A percentile compares a stretch with the other conserved stretches of the same genome.
Conservation (phyloP, 2,113 vertebrate genomes). For the Mungos mungo region DNA sequence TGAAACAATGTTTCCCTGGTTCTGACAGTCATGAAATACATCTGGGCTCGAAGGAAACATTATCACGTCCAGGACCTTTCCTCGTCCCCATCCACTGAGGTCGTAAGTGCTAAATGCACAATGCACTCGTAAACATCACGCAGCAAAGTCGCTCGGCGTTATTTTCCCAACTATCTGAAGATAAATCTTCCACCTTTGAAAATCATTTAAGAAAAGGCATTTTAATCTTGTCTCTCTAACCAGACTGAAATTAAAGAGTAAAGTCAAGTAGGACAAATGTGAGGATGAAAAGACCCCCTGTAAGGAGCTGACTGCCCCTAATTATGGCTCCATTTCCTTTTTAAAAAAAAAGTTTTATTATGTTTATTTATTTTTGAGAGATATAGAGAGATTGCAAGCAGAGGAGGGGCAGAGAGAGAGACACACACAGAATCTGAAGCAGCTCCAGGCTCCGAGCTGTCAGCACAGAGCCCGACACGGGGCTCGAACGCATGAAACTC, state of each 20-base stretch:
- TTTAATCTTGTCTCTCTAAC: neutral
- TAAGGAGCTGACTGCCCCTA: neutral
- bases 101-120: neutral
- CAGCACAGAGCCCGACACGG: too few species aligned
- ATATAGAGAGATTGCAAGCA: too few species aligned
- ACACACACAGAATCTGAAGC: too few species aligned
- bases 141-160: neutral
- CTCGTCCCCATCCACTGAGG: neutral
- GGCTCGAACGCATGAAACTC: too few species aligned
- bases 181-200: neutral
- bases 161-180: neutral
- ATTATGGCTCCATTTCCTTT: accelerated
- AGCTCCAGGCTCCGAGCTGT: too few species aligned
- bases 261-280: neutral
- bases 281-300: neutral
- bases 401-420: too few species aligned
- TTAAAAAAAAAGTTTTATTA: too few species aligned
- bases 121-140: neutral
- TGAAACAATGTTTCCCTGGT: neutral
- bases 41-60: constrained; percentile 48
- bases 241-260: neutral
- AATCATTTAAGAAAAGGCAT: neutral
- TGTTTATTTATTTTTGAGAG: too few species aligned
- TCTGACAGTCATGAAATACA: constrained; percentile 52
- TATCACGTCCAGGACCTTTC: neutral